A percentile compares a stretch with the other conserved stretches of the same genome.
Evolutionary conservation across 2,888 invertebrate genomes (phyloP).

Genomic region (Mamestra brassicae): DNA sequence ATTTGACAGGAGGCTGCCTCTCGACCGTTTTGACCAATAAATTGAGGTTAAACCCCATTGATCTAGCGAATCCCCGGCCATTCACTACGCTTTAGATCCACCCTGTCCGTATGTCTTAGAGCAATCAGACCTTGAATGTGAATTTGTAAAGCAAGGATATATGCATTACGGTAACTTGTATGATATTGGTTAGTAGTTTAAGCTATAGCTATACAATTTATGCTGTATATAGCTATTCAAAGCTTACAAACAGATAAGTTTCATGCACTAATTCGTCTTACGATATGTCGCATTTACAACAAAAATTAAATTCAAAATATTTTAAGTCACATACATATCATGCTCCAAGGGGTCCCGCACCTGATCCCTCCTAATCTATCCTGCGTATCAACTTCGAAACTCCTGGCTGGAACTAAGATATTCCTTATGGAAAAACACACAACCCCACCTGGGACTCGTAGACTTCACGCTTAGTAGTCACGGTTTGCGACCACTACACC

Average conservation of each 20-base stretch:
- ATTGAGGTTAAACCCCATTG: conserved; percentile 62
- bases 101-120: conserved; percentile 57
- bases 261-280: neutral
- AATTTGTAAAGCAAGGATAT: conserved; percentile 43
- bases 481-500: neutral
- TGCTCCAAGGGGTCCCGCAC: too few relatives aligned
- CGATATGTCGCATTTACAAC: neutral
- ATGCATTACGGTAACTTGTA: conserved; percentile 11
- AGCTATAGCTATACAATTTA: neutral
- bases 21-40: conserved; percentile 59
- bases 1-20: conserved; percentile 60
- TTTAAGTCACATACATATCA: too few relatives aligned
- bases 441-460: too few relatives aligned
- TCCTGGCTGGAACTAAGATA: too few relatives aligned
- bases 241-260: neutral
- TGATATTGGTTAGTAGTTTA: neutral
- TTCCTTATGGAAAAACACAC: too few relatives aligned
- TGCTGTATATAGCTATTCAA: neutral
- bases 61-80: conserved; percentile 55
- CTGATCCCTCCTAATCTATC: too few relatives aligned
- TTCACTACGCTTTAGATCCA: conserved; percentile 54
- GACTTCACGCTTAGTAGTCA: too few relatives aligned
- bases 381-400: too few relatives aligned
- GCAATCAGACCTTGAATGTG: conserved; percentile 18
- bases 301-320: too few relatives aligned